Percentiles rank a stretch among this genome's conserved stretches.
Conservation (phyloP, 2,113 vertebrate species). For the Leucoraja erinaceus region DNA sequence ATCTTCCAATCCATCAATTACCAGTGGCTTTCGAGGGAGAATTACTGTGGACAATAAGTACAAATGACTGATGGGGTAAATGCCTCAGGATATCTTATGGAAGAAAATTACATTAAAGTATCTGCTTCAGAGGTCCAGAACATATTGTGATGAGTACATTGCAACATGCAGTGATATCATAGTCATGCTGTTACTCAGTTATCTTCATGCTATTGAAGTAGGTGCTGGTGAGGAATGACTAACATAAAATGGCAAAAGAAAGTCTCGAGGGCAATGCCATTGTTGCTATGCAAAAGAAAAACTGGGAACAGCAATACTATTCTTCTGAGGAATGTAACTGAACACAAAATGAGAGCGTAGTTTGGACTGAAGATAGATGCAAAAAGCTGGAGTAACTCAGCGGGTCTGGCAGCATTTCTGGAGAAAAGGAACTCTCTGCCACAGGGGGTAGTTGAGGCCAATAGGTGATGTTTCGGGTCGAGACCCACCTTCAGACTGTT, state of each 20-base stretch:
- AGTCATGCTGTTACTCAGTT: background rate
- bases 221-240: background rate
- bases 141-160: background rate
- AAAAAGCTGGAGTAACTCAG: too few relatives aligned
- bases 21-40: background rate
- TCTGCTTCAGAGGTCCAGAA: background rate
- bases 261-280: background rate
- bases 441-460: too few relatives aligned
- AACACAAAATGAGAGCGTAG: background rate
- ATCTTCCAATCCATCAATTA: background rate
- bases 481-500: too few relatives aligned
- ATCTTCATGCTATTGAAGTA: background rate
- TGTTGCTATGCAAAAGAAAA: background rate
- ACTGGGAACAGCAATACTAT: background rate
- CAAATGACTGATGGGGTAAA: conserved; percentile 9
- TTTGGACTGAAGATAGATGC: too few relatives aligned
- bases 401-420: too few relatives aligned
- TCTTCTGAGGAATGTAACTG: background rate
- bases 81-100: background rate
- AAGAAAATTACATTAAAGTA: background rate
- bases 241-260: too few relatives aligned
- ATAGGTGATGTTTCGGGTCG: too few relatives aligned
- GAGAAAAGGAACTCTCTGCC: too few relatives aligned
- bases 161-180: background rate
- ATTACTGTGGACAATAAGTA: background rate